A percentile compares a stretch with the other conserved stretches of the same genome.
Evolutionary conservation across 2,113 vertebrate genomes (phyloP).

Genomic region (Dermatemys mawii): DNA sequence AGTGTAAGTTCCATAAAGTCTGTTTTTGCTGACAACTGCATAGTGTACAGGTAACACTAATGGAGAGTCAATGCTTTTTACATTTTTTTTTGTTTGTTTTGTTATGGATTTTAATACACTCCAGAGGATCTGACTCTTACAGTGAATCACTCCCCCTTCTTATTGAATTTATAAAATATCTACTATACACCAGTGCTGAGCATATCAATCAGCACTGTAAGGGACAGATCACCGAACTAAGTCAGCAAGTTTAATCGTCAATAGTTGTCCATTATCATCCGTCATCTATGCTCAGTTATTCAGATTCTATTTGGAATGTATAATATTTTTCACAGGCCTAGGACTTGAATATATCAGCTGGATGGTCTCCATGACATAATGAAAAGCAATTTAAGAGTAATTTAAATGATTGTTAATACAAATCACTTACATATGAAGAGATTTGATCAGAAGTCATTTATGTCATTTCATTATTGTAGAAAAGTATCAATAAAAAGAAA

Average conservation of each 20-base stretch:
- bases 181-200: not conserved
- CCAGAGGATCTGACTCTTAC: not conserved
- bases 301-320: slow-evolving; percentile 54
- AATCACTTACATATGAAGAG: slow-evolving; percentile 50
- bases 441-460: slow-evolving; percentile 41
- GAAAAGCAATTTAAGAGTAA: slow-evolving; percentile 71
- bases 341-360: slow-evolving; percentile 54
- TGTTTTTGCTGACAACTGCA: not conserved
- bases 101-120: not conserved
- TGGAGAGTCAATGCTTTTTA: not conserved
- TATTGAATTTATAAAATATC: not conserved
- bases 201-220: not conserved
- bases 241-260: slow-evolving; percentile 42
- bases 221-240: not conserved
- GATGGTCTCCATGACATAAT: slow-evolving; percentile 66
- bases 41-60: not conserved
- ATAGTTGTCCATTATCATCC: slow-evolving; percentile 51
- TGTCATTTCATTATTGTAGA: not conserved
- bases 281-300: slow-evolving; percentile 26
- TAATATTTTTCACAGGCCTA: slow-evolving; percentile 55
- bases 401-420: slow-evolving; percentile 64
- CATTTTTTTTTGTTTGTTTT: not conserved
- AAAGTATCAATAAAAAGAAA: not conserved
- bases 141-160: not conserved
- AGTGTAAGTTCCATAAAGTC: not conserved